phyloP scores from a whole-genome alignment of 2,888 invertebrate species.

The Petrolisthes cinctipes region DNA sequence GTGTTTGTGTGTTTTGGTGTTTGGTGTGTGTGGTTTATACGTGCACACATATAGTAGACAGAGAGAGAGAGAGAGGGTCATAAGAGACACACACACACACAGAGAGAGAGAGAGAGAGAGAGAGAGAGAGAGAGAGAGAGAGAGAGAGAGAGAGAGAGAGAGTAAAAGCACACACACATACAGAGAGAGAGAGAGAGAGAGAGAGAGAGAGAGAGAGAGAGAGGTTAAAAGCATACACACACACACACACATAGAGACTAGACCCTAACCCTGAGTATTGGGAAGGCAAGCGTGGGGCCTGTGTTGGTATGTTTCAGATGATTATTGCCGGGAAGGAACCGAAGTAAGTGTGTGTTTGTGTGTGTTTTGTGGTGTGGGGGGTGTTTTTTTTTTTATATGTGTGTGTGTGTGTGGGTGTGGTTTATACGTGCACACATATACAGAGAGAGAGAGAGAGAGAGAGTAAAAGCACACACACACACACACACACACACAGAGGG shows the following conservation, averaged over 20 bases:
- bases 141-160: too few species aligned
- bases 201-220: too few species aligned
- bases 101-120: background rate
- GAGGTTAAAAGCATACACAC: background rate
- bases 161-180: too few species aligned
- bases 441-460: too few species aligned
- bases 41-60: background rate
- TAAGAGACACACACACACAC: background rate
- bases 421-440: too few species aligned
- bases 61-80: background rate
- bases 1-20: background rate
- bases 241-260: conserved; percentile 71
- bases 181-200: too few species aligned
- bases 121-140: too few species aligned
- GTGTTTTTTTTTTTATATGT: too few species aligned
- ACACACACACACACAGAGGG: too few species aligned
- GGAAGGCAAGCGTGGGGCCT: conserved; percentile 96
- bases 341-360: conserved; percentile 71
- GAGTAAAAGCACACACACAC: too few species aligned
- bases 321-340: conserved; percentile 81
- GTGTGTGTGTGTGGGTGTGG: too few species aligned
- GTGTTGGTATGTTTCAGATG: conserved; percentile 92
- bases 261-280: conserved; percentile 97
- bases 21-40: background rate
- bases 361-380: background rate